Evolutionary conservation across 1,140 invertebrate genomes (phyloP).

Genomic region (Aphidius ervi): DNA sequence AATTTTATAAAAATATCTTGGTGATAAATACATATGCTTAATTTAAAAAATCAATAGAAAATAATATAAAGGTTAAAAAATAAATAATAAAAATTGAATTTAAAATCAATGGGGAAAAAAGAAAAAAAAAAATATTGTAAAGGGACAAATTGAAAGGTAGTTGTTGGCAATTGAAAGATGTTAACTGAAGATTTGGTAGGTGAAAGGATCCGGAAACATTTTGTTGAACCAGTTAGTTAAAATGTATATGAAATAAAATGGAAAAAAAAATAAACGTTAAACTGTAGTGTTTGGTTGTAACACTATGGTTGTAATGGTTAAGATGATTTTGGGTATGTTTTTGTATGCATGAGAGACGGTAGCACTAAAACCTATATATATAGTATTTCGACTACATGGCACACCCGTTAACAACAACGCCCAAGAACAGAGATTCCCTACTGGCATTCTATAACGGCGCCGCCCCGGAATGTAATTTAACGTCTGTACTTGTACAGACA

Average conservation of each 20-base stretch:
- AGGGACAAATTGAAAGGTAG: too few species aligned
- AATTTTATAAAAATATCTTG: too few species aligned
- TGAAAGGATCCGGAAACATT: conserved; percentile 9
- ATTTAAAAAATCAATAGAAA: too few species aligned
- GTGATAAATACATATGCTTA: too few species aligned
- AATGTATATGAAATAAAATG: not conserved
- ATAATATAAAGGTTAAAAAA: too few species aligned
- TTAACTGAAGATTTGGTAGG: not conserved
- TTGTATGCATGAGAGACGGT: conserved; percentile 20
- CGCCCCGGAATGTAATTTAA: conserved; percentile 17
- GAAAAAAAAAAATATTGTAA: too few species aligned
- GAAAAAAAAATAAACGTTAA: not conserved
- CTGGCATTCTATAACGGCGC: conserved; percentile 16
- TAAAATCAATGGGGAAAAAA: too few species aligned
- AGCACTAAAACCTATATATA: conserved; percentile 2
- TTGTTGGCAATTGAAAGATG: too few species aligned
- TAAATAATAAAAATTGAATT: too few species aligned
- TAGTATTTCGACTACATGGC: not conserved
- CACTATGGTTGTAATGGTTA: not conserved
- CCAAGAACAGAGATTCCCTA: conserved; percentile 17
- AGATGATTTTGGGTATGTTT: conserved; percentile 10
- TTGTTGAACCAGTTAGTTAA: conserved; percentile 4
- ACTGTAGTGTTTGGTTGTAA: conserved; percentile 7
- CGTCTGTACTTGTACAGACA: conserved; percentile 12
- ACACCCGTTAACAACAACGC: conserved; percentile 15